Conservation (phyloP, 92 coral and sea anemone genomes). For the Porites rus region DNA sequence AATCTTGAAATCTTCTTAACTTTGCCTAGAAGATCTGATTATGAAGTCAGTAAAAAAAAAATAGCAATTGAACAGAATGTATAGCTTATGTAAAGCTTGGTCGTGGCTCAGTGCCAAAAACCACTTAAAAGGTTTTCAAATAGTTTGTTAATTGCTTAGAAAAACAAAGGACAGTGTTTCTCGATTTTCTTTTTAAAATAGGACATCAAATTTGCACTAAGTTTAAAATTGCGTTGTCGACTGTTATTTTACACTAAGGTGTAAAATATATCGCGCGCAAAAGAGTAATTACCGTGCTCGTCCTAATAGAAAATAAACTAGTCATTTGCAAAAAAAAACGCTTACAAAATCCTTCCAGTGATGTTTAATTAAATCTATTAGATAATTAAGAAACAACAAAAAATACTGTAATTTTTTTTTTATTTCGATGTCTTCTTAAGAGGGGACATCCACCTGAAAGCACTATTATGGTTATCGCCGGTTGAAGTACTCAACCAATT, state of each 20-base stretch:
- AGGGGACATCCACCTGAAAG: too few species aligned
- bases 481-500: too few species aligned
- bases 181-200: neutral
- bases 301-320: too few species aligned
- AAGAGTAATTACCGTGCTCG: too few species aligned
- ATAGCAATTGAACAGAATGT: neutral
- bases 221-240: neutral
- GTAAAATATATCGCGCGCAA: neutral
- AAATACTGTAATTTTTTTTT: too few species aligned
- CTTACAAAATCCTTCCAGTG: too few species aligned
- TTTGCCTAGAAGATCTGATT: too few species aligned
- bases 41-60: neutral
- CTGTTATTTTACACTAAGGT: neutral
- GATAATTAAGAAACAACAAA: too few species aligned
- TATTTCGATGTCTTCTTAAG: too few species aligned
- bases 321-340: too few species aligned
- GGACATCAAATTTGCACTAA: conserved; percentile 14
- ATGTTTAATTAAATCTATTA: too few species aligned
- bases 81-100: neutral
- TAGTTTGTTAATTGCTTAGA: conserved; percentile 3
- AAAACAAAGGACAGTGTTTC: neutral
- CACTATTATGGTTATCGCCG: too few species aligned
- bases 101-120: neutral
- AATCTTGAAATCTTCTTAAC: neutral
- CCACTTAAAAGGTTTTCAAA: conserved; percentile 10